Percentiles rank a stretch among this genome's conserved stretches.
Conservation (phyloP, 2,113 vertebrate species). For the Eptesicus fuscus region DNA sequence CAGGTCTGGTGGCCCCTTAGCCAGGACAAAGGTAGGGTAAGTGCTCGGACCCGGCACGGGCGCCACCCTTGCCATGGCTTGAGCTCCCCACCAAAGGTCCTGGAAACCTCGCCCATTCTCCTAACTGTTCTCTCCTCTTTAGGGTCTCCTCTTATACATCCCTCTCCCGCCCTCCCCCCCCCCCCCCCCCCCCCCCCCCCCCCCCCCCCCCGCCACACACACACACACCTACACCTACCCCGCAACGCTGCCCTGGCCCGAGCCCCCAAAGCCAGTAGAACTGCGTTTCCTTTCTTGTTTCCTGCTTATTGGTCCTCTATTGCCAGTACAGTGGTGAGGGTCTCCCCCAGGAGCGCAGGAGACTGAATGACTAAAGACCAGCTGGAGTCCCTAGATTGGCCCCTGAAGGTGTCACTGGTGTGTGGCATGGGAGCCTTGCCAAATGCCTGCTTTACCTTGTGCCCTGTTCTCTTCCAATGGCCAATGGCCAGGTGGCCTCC, state of each 20-base stretch:
- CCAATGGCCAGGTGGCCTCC: not conserved
- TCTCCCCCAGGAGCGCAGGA: not conserved
- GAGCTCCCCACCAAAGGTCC: fast-evolving
- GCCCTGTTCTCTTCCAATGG: not conserved
- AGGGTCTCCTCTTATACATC: not conserved
- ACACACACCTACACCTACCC: not conserved
- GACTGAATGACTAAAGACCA: not conserved
- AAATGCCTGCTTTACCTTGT: not conserved
- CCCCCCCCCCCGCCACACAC: fast-evolving
- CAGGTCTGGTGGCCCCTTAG: not conserved
- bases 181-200: fast-evolving
- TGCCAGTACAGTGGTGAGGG: not conserved
- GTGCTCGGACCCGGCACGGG: not conserved
- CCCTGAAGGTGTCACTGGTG: not conserved
- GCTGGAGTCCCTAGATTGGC: not conserved
- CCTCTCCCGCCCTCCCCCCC: not conserved
- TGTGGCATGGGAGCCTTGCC: not conserved
- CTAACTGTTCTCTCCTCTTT: not conserved
- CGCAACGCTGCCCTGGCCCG: fast-evolving
- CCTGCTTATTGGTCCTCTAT: not conserved
- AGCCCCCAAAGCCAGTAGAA: not conserved
- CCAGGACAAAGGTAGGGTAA: not conserved
- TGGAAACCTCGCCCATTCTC: not conserved
- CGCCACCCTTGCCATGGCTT: not conserved
- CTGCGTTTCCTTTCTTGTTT: not conserved